Percentiles rank a stretch among this genome's conserved stretches.
phyloP scores from a whole-genome alignment of 1,140 invertebrate species.

The Spodoptera litura region DNA sequence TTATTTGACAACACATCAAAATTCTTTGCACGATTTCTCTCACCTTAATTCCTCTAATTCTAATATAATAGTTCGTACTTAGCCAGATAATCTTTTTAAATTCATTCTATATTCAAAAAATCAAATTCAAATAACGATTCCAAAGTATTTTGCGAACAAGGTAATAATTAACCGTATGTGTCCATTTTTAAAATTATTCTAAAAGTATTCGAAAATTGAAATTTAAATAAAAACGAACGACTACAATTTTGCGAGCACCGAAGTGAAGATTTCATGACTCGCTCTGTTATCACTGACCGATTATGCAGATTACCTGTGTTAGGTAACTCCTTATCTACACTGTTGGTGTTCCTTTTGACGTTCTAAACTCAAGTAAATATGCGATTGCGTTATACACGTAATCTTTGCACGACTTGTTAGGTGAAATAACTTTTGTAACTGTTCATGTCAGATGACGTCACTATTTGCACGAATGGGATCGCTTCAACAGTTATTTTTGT shows the following conservation, averaged over 20 bases:
- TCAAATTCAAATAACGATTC: too few relatives aligned
- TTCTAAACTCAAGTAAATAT: constrained; percentile 32
- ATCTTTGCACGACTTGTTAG: constrained; percentile 38
- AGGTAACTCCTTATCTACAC: constrained; percentile 54
- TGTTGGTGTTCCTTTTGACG: constrained; percentile 37
- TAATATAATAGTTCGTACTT: not conserved
- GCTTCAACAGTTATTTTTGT: not conserved
- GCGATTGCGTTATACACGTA: constrained; percentile 40
- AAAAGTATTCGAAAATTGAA: too few relatives aligned
- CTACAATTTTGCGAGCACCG: not conserved
- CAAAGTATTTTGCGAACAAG: too few relatives aligned
- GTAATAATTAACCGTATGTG: too few relatives aligned
- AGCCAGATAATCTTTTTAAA: not conserved
- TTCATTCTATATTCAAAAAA: not conserved
- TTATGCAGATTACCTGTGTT: constrained; percentile 43
- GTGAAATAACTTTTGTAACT: constrained; percentile 35
- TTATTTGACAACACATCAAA: not conserved
- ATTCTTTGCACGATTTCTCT: constrained; percentile 2
- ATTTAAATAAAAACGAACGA: too few relatives aligned
- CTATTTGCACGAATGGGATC: not conserved
- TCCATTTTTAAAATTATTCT: too few relatives aligned
- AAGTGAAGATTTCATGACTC: constrained; percentile 6
- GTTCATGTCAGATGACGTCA: constrained; percentile 26
- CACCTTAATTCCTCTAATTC: constrained; percentile 5
- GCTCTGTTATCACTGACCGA: constrained; percentile 31